Evolutionary conservation across 2,797 vertebrate species (phyloP), one percentile per base, ranked within the genome.

Genomic region (Rhabdomys pumilio): DNA sequence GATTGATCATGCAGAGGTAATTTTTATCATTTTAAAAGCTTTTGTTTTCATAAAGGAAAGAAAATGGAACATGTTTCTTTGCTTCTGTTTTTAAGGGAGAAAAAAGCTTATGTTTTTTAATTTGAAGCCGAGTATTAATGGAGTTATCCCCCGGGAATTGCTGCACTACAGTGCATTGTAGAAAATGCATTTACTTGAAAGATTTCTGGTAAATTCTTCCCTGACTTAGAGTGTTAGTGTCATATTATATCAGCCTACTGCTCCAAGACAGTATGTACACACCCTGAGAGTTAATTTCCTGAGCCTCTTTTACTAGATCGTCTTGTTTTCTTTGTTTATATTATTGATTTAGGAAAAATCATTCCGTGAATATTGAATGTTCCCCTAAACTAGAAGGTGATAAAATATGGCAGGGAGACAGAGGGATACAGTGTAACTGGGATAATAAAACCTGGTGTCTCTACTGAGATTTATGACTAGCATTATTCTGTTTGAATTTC

Each of bases 61-160:
- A 98, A 98, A 98, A 98, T 98, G 97, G 97, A 97, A 98, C 98
- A 94, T 96, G 88, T 93, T 98, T 95, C 89, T 92, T 97, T 97
- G 90, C 3, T 72, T 93, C 75, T 87, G 53, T 88, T 98, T 98
- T 98, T 96, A 96, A 96, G 95, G 97, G 96, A 97, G 97, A 95
- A 98, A 44, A 97, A 97, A 98, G 96, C 98, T 98, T 98, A 98
- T 98, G 24, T 98, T 98, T 98, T 98, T 98, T 98, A 98, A 98
- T 98, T 98, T 98, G 98, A 98, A 98, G 98, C 97, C 95, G 96
- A 98, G 97, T 98, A 98, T 98, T 98, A 98, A 98, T 98, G 97
- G 97, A 93, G 97, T 98, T 98, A 98, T 98, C 98, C 98, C 96
- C 97, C 29, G 94, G 98, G 98, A 98, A 98, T 97, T 98, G 94